These are phyloP conservation scores for Sarcophaga variegata DNA, from an alignment of 2,888 invertebrate genomes.

Conservation along the genomic window DNA sequence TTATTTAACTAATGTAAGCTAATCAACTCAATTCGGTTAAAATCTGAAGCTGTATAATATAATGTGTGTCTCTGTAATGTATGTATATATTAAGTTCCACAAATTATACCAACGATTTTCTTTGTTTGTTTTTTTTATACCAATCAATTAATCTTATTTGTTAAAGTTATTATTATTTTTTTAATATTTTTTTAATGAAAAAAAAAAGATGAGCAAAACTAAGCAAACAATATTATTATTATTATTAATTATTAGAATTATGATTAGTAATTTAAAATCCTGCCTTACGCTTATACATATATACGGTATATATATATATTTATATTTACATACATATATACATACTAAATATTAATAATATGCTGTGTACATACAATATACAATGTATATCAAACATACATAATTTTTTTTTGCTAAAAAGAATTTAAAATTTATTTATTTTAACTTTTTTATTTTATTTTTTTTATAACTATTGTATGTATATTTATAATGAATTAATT, in stretches of 20 bases:
- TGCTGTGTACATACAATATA: neutral
- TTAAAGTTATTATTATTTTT: conserved; percentile 46
- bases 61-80: conserved; percentile 42
- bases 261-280: conserved; percentile 57
- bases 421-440: neutral
- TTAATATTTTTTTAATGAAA: neutral
- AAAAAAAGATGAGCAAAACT: conserved; percentile 1
- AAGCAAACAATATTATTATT: conserved; percentile 32
- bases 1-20: conserved; percentile 4
- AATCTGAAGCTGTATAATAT: conserved; percentile 12
- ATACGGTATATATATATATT: conserved; percentile 30
- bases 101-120: conserved; percentile 68
- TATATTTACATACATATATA: conserved; percentile 14
- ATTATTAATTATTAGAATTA: conserved; percentile 1
- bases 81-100: conserved; percentile 57
- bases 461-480: conserved; percentile 19
- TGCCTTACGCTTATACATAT: conserved; percentile 64
- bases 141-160: conserved; percentile 52
- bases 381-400: neutral
- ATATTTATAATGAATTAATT: conserved; percentile 10
- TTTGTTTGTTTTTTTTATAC: conserved; percentile 29
- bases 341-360: neutral
- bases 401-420: neutral
- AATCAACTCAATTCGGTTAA: too few relatives aligned
- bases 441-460: neutral